Percentiles rank a stretch among this genome's conserved stretches.
Evolutionary conservation across 2,113 vertebrate genomes (phyloP).

Genomic region (Ictalurus punctatus): DNA sequence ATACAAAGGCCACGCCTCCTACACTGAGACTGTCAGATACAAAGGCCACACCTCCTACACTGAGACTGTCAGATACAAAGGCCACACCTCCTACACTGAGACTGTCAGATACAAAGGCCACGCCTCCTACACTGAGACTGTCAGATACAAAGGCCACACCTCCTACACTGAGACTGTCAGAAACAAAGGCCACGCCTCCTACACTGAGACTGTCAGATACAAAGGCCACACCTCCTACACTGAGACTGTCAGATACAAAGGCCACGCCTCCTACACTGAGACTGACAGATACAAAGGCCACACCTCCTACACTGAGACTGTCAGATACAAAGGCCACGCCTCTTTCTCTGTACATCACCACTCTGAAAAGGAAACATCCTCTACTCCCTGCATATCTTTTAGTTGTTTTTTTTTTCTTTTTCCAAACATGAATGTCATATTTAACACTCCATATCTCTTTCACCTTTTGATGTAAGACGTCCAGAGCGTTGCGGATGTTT

Average conservation of each 20-base stretch:
- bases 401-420: background rate
- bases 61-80: too few species aligned
- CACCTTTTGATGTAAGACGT: conserved; percentile 83
- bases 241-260: background rate
- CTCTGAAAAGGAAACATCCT: background rate
- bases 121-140: too few species aligned
- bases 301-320: background rate
- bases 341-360: background rate
- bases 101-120: too few species aligned
- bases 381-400: background rate
- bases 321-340: background rate
- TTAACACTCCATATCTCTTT: conserved; percentile 32
- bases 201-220: background rate
- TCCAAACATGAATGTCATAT: background rate
- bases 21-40: too few species aligned
- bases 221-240: background rate
- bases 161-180: background rate
- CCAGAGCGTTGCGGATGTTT: conserved; percentile 81
- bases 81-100: too few species aligned
- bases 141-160: background rate
- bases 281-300: background rate
- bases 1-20: too few species aligned
- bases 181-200: background rate
- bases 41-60: too few species aligned
- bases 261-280: background rate